phyloP scores from a whole-genome alignment of 1,140 invertebrate species.

The Condylostylus longicornis region DNA sequence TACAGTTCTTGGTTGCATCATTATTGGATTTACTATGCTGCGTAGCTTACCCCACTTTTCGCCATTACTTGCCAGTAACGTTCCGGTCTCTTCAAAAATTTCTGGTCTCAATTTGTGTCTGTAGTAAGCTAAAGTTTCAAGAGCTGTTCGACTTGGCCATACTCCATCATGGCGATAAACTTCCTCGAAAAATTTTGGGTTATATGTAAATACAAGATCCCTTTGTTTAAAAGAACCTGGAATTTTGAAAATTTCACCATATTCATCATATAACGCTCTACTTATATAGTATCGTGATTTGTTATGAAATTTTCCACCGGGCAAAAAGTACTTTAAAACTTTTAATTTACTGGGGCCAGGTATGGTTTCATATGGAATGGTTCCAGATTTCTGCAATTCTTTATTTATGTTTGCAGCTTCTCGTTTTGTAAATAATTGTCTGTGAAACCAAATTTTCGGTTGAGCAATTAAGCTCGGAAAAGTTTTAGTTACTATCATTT shows the following conservation, averaged over 20 bases:
- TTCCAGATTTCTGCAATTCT: too few relatives aligned
- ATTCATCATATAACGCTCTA: conserved; percentile 11
- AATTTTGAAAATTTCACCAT: conserved; percentile 18
- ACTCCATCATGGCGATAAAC: conserved; percentile 23
- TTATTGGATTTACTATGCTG: conserved; percentile 17
- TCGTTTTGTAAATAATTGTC: too few relatives aligned
- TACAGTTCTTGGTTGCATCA: conserved; percentile 20
- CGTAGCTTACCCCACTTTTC: conserved; percentile 16
- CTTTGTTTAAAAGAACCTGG: conserved; percentile 19
- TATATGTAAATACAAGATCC: conserved; percentile 15
- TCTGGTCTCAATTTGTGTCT: conserved; percentile 10
- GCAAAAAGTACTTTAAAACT: conserved; percentile 17
- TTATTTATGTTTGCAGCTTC: too few relatives aligned
- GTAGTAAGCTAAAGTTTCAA: conserved; percentile 16
- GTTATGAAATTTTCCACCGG: conserved; percentile 14
- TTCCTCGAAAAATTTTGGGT: conserved; percentile 17
- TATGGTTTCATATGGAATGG: too few relatives aligned
- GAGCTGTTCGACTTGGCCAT: conserved; percentile 19
- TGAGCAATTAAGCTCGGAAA: too few relatives aligned
- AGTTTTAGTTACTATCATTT: too few relatives aligned
- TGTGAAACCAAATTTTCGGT: too few relatives aligned
- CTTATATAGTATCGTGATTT: conserved; percentile 10
- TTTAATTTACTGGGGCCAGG: conserved; percentile 11
- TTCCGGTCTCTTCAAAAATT: conserved; percentile 15
- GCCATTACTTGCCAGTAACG: conserved; percentile 9